These are phyloP conservation scores for Linepithema humile DNA, from an alignment of 1,140 invertebrate species.

Conservation along the genomic window DNA sequence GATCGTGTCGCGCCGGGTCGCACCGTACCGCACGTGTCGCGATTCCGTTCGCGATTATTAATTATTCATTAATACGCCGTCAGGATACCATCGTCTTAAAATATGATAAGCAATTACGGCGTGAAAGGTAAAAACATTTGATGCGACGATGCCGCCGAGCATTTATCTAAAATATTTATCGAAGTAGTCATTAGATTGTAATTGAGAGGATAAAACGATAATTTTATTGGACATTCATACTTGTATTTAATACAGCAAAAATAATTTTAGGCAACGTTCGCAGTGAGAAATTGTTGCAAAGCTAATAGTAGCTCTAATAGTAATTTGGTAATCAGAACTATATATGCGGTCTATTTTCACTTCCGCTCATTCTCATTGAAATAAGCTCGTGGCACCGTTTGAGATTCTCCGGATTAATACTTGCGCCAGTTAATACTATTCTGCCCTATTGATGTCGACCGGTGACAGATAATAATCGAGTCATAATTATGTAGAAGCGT, in stretches of 20 bases:
- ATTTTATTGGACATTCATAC: too few relatives aligned
- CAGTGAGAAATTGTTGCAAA: too few relatives aligned
- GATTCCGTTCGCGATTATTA: slow-evolving; percentile 42
- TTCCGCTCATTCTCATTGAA: neutral
- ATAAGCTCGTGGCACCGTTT: neutral
- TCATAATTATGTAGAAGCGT: neutral
- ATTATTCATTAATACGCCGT: slow-evolving; percentile 42
- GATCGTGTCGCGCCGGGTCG: neutral
- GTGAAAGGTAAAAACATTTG: slow-evolving; percentile 26
- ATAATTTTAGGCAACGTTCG: too few relatives aligned
- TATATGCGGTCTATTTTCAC: neutral
- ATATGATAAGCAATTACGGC: neutral
- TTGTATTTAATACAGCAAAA: too few relatives aligned
- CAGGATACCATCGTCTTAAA: neutral
- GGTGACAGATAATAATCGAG: neutral
- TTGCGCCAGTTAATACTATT: neutral
- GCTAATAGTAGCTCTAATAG: neutral
- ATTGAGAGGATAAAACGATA: too few relatives aligned
- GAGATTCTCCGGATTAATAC: neutral
- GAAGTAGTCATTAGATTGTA: neutral
- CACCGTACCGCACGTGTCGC: neutral
- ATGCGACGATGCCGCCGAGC: neutral
- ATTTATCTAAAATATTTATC: neutral
- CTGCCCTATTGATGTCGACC: neutral
- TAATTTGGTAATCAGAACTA: neutral